Evolutionary conservation across 2,797 vertebrate genomes (phyloP).

Genomic region (Cossypha dichroa): DNA sequence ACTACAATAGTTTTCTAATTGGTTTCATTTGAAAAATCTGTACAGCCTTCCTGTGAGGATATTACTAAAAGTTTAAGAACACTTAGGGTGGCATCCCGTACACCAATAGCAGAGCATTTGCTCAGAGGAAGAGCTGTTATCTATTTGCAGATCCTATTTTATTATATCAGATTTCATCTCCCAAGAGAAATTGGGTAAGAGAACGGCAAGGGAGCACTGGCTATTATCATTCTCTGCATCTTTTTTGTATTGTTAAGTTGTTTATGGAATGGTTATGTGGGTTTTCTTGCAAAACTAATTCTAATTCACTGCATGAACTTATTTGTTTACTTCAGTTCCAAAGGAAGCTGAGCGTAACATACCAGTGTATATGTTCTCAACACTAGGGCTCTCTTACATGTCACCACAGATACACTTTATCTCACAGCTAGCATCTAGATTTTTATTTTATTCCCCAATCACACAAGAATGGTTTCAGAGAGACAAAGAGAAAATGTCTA

Average conservation of each 20-base stretch:
- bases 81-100: neutral
- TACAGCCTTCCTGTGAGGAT: neutral
- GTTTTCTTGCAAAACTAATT: constrained; percentile 24
- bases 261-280: neutral
- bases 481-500: neutral
- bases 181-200: constrained; percentile 10
- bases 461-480: neutral
- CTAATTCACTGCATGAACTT: neutral
- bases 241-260: neutral
- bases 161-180: constrained; percentile 18
- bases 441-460: neutral
- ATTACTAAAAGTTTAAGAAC: neutral
- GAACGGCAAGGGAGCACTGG: neutral
- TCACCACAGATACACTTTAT: neutral
- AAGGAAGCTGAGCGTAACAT: neutral
- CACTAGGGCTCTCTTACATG: neutral
- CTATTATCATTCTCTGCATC: neutral
- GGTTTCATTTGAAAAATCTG: neutral
- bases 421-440: neutral
- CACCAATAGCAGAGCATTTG: neutral
- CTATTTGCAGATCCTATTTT: neutral
- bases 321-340: neutral
- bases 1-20: neutral
- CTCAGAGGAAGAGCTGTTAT: neutral
- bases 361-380: neutral